Conservation (phyloP, 2,797 vertebrate genomes). For the Sebastolobus alascanus region DNA sequence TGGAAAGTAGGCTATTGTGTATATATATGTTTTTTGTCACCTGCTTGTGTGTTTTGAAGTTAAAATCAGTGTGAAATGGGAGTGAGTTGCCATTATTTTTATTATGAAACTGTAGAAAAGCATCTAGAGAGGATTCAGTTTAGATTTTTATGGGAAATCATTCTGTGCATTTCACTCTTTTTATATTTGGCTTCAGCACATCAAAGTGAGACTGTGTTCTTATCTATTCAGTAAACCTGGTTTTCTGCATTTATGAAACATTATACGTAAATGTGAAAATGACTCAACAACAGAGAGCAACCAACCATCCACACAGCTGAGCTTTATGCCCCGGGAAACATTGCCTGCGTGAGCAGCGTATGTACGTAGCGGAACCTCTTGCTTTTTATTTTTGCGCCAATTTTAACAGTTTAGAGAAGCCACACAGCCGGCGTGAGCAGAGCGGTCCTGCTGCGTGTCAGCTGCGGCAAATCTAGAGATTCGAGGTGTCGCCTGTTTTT, state of each 20-base stretch:
- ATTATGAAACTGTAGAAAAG: background rate
- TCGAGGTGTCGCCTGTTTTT: too few relatives aligned
- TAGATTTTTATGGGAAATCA: constrained; percentile 1
- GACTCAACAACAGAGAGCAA: background rate
- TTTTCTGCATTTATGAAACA: constrained; percentile 21
- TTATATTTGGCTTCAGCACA: background rate
- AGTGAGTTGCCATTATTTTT: background rate
- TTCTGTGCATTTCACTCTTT: constrained; percentile 2
- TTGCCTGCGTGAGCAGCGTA: background rate
- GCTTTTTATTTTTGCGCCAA: background rate
- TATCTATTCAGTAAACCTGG: background rate
- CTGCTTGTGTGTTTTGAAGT: background rate
- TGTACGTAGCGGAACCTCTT: background rate
- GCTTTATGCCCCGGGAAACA: background rate
- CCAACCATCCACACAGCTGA: background rate
- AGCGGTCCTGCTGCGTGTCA: too few relatives aligned
- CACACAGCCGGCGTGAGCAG: background rate
- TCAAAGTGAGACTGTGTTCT: background rate
- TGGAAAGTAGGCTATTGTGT: background rate
- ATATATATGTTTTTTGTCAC: background rate
- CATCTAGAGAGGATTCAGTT: constrained; percentile 22
- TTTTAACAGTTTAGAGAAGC: background rate
- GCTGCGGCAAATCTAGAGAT: too few relatives aligned
- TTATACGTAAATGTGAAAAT: background rate
- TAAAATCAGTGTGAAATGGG: constrained; percentile 4